Evolutionary conservation across 2,797 vertebrate species (phyloP).

Genomic region (Ctenochaetus hawaiiensis): DNA sequence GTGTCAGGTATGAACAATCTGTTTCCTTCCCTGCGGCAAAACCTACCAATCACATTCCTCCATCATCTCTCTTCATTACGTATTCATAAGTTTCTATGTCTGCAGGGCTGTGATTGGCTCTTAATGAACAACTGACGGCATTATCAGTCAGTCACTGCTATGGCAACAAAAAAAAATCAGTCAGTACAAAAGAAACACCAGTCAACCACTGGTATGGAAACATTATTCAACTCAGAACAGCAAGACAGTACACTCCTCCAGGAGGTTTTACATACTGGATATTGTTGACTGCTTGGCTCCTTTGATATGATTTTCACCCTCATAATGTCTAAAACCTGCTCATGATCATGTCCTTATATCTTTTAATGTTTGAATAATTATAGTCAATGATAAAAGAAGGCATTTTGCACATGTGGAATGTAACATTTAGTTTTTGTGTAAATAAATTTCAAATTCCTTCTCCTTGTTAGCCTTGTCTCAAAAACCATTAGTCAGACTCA

Average conservation of each 20-base stretch:
- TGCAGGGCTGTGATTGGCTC: slow-evolving; percentile 81
- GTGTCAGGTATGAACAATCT: slow-evolving; percentile 67
- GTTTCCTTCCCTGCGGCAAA: slow-evolving; percentile 68
- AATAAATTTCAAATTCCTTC: slow-evolving; percentile 70
- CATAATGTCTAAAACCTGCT: slow-evolving; percentile 50
- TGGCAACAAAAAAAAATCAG: slow-evolving; percentile 77
- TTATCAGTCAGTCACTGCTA: slow-evolving; percentile 77
- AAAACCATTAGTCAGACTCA: slow-evolving; percentile 70
- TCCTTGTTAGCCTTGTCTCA: slow-evolving; percentile 56
- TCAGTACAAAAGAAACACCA: slow-evolving; percentile 72
- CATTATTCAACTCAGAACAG: slow-evolving; percentile 72
- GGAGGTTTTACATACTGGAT: slow-evolving; percentile 70
- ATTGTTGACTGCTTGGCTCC: slow-evolving; percentile 55
- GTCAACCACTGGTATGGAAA: slow-evolving; percentile 61
- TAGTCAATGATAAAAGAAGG: slow-evolving; percentile 23
- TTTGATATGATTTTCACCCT: slow-evolving; percentile 63
- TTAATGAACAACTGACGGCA: slow-evolving; percentile 80
- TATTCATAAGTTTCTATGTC: slow-evolving; percentile 83
- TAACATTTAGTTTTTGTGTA: slow-evolving; percentile 60
- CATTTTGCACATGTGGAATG: slow-evolving; percentile 55
- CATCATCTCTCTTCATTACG: slow-evolving; percentile 79
- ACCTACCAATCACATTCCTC: slow-evolving; percentile 74
- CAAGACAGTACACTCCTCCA: slow-evolving; percentile 61
- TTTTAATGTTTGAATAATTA: slow-evolving; percentile 70
- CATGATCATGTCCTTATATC: slow-evolving; percentile 61